Percentiles rank a stretch among this genome's conserved stretches.
These are phyloP conservation scores for Benitochromis conjunctus DNA, from an alignment of 2,113 vertebrate genomes.

Conservation along the genomic window DNA sequence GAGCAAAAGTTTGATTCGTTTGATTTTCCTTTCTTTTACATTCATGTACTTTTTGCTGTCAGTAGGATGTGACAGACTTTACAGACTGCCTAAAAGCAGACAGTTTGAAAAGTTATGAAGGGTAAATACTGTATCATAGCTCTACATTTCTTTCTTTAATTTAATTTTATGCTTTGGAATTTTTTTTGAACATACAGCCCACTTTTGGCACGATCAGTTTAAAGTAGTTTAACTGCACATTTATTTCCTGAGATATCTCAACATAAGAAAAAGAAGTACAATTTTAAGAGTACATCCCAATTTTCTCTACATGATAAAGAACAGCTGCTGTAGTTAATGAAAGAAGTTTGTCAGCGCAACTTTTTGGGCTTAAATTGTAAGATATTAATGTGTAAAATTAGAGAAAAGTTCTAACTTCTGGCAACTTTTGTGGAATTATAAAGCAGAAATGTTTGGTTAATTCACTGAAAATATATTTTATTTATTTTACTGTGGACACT, in stretches of 20 bases:
- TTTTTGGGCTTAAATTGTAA: background rate
- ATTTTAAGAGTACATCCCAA: background rate
- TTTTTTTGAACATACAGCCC: too few species aligned
- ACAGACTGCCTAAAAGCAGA: background rate
- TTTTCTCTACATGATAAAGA: background rate
- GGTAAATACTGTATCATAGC: background rate
- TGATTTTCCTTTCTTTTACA: background rate
- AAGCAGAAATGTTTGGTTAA: background rate
- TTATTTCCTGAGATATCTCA: background rate
- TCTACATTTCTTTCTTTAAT: background rate
- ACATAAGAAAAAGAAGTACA: background rate
- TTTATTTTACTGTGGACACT: too few species aligned
- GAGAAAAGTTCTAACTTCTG: background rate
- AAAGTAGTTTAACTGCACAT: background rate
- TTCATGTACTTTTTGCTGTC: background rate
- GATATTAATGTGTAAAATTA: background rate
- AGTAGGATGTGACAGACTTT: background rate
- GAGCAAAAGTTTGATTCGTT: background rate
- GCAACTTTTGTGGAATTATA: background rate
- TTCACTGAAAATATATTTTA: background rate
- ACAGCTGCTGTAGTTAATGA: background rate
- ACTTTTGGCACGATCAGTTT: background rate
- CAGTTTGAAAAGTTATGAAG: background rate
- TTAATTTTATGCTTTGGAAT: background rate
- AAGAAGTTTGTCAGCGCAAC: background rate